Evolutionary conservation across 2,888 invertebrate genomes (phyloP).

Genomic region (Smittia sp.): DNA sequence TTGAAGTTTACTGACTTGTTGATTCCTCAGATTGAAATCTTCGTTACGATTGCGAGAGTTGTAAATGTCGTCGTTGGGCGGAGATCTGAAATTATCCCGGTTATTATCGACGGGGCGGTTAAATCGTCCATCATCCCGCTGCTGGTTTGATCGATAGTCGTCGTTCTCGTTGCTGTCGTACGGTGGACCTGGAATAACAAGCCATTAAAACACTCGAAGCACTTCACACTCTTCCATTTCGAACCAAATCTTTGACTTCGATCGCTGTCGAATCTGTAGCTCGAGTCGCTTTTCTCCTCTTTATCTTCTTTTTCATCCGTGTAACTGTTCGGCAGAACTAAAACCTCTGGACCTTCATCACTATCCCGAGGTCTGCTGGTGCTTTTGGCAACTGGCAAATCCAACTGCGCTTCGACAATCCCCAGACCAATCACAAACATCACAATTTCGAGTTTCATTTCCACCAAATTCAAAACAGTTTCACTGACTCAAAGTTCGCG

Average conservation of each 20-base stretch:
- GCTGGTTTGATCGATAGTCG: constrained; percentile 22
- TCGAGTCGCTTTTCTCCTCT: constrained; percentile 34
- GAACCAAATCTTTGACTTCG: constrained; percentile 52
- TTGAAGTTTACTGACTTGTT: constrained; percentile 16
- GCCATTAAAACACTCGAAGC: background rate
- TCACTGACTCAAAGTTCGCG: background rate
- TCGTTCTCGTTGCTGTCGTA: constrained; percentile 48
- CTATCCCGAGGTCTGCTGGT: constrained; percentile 28
- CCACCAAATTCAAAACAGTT: background rate
- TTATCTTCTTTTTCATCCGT: constrained; percentile 44
- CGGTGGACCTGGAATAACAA: constrained; percentile 47
- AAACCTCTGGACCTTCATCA: constrained; percentile 47
- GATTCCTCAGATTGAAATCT: background rate
- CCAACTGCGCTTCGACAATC: constrained; percentile 21
- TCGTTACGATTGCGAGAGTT: background rate
- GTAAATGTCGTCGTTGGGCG: background rate
- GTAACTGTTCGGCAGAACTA: constrained; percentile 48
- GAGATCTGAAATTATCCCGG: constrained; percentile 32
- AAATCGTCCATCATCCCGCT: constrained; percentile 10
- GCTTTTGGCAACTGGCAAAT: constrained; percentile 6
- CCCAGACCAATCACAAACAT: background rate
- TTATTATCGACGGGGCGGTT: constrained; percentile 43
- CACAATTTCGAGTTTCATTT: background rate
- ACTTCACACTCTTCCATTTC: constrained; percentile 45
- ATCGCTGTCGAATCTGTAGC: constrained; percentile 47